Evolutionary conservation across 2,888 invertebrate species (phyloP).

Genomic region (Arctia plantaginis): DNA sequence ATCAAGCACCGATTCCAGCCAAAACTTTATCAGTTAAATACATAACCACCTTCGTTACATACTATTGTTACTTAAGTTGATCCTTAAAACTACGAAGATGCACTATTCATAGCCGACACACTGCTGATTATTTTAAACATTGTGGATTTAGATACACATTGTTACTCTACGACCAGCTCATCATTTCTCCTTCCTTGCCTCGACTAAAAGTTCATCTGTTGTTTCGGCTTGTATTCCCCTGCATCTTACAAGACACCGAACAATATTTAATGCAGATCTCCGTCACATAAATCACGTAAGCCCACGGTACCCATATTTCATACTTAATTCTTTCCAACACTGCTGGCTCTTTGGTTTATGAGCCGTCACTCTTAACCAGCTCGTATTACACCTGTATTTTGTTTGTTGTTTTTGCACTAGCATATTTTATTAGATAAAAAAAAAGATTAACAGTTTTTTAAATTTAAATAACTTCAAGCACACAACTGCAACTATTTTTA

Average conservation of each 20-base stretch:
- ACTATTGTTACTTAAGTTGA: background rate
- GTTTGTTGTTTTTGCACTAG: constrained; percentile 4
- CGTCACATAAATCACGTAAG: constrained; percentile 82
- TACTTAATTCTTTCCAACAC: constrained; percentile 84
- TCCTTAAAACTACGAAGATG: background rate
- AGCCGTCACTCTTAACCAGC: constrained; percentile 67
- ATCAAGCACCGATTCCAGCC: background rate
- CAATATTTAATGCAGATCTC: constrained; percentile 73
- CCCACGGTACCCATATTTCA: constrained; percentile 84
- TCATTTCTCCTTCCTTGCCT: constrained; percentile 14
- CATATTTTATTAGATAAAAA: background rate
- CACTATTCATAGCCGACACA: background rate
- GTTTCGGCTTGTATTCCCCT: constrained; percentile 32
- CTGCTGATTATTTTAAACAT: background rate
- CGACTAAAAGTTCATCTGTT: constrained; percentile 37
- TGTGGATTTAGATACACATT: background rate
- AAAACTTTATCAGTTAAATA: too few relatives aligned
- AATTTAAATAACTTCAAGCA: background rate
- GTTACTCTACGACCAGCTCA: constrained; percentile 14
- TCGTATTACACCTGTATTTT: constrained; percentile 67
- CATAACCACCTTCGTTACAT: background rate
- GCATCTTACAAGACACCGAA: constrained; percentile 48
- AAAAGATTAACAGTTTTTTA: background rate
- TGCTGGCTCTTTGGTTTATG: constrained; percentile 72
- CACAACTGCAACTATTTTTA: too few relatives aligned